Percentiles rank a stretch among this genome's conserved stretches.
These are phyloP conservation scores for Chionomys nivalis DNA, from an alignment of 2,113 vertebrate genomes.

Conservation along the genomic window DNA sequence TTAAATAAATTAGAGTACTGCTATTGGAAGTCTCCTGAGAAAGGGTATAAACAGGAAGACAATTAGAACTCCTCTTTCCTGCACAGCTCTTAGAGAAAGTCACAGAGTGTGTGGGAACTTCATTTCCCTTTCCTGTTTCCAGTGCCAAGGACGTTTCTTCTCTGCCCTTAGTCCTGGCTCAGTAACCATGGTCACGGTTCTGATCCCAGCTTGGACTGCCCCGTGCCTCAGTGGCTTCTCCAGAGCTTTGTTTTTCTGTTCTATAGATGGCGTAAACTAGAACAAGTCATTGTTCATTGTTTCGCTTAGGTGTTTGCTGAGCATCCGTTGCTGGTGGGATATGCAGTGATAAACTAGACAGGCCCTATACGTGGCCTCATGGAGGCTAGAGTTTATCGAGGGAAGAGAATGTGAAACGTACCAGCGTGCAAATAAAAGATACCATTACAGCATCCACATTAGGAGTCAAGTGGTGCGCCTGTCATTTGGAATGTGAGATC, in stretches of 20 bases:
- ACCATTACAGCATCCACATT: background rate
- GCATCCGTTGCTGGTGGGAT: background rate
- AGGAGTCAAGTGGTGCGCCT: background rate
- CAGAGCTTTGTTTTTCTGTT: background rate
- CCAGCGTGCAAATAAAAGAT: background rate
- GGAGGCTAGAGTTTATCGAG: background rate
- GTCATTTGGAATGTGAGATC: background rate
- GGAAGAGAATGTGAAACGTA: background rate
- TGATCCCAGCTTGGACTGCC: background rate
- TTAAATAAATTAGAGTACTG: background rate
- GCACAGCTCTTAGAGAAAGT: slow-evolving; percentile 25
- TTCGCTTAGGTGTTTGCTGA: background rate
- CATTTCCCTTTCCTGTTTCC: background rate
- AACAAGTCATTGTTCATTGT: background rate
- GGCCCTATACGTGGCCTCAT: background rate
- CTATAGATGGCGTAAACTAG: background rate
- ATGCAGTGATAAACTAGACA: background rate
- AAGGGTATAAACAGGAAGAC: background rate
- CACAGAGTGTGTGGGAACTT: background rate
- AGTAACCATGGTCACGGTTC: background rate
- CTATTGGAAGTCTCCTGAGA: background rate
- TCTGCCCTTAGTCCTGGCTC: background rate
- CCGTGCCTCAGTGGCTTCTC: background rate
- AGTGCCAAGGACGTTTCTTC: background rate
- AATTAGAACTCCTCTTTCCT: background rate